phyloP scores from a whole-genome alignment of 2,888 invertebrate species.

The Thera britannica region DNA sequence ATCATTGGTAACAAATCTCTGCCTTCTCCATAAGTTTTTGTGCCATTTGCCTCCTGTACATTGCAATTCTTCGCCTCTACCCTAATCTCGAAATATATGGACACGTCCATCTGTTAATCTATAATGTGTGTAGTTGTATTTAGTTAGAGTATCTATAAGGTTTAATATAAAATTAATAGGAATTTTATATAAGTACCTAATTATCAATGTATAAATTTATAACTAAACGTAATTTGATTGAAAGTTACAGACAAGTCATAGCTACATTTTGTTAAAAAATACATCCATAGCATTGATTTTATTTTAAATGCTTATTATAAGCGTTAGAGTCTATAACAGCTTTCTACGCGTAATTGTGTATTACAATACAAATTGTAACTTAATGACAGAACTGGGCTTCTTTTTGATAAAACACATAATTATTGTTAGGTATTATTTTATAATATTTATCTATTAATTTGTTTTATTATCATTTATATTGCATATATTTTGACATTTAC shows the following conservation, averaged over 20 bases:
- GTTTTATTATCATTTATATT: too few species aligned
- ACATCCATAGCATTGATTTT: too few species aligned
- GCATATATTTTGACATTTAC: too few species aligned
- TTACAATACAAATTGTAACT: too few species aligned
- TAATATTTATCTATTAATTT: too few species aligned
- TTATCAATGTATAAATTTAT: constrained; percentile 9
- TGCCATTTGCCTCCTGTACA: constrained; percentile 81
- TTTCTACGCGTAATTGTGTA: too few species aligned
- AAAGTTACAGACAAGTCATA: not conserved
- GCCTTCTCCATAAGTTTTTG: constrained; percentile 53
- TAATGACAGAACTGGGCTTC: too few species aligned
- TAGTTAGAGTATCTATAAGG: constrained; percentile 53
- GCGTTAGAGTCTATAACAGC: too few species aligned
- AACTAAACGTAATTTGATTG: not conserved
- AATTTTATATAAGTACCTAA: constrained; percentile 11
- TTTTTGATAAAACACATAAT: too few species aligned
- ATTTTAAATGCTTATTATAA: too few species aligned
- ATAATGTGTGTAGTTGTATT: constrained; percentile 51
- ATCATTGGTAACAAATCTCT: constrained; percentile 7
- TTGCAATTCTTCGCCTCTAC: constrained; percentile 60
- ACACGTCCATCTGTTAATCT: constrained; percentile 66
- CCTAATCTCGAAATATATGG: constrained; percentile 56
- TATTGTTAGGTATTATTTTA: too few species aligned
- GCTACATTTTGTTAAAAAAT: not conserved
- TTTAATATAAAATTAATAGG: constrained; percentile 26